These are phyloP conservation scores for Monoplex corrugatus DNA, from an alignment of 2,888 invertebrate genomes.

Conservation along the genomic window DNA sequence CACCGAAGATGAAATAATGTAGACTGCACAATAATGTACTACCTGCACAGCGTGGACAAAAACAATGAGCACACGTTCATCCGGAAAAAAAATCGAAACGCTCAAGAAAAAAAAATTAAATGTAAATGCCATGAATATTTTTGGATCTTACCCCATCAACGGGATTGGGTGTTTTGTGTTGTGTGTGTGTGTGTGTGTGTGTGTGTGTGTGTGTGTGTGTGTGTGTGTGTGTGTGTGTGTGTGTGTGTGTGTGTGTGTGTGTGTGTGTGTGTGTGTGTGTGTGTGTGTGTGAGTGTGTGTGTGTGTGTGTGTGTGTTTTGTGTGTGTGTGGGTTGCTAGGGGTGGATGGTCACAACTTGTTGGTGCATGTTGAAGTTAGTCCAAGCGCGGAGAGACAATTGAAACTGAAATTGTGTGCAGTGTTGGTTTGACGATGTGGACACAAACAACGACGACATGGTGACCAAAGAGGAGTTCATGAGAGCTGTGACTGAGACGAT, in stretches of 20 bases:
- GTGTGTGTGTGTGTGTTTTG: background rate
- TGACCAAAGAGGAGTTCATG: constrained; percentile 46
- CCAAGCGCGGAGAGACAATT: background rate
- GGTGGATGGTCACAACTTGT: too few relatives aligned
- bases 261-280: background rate
- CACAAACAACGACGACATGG: constrained; percentile 44
- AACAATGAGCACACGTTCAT: too few relatives aligned
- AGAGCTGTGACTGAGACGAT: background rate
- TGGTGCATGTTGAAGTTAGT: too few relatives aligned
- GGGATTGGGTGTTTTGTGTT: too few relatives aligned
- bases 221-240: background rate
- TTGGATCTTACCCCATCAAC: too few relatives aligned
- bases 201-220: background rate
- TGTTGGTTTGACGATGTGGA: constrained; percentile 27
- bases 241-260: background rate
- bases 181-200: too few relatives aligned
- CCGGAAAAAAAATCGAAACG: too few relatives aligned
- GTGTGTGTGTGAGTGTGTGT: background rate
- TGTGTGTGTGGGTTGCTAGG: background rate
- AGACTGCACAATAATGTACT: too few relatives aligned
- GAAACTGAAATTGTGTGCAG: background rate
- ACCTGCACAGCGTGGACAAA: too few relatives aligned
- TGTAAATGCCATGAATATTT: too few relatives aligned
- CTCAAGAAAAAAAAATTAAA: too few relatives aligned
- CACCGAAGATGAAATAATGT: too few relatives aligned